A percentile compares a stretch with the other conserved stretches of the same genome.
Evolutionary conservation across 2,888 invertebrate species (phyloP).

Genomic region (Isoperla grammatica): DNA sequence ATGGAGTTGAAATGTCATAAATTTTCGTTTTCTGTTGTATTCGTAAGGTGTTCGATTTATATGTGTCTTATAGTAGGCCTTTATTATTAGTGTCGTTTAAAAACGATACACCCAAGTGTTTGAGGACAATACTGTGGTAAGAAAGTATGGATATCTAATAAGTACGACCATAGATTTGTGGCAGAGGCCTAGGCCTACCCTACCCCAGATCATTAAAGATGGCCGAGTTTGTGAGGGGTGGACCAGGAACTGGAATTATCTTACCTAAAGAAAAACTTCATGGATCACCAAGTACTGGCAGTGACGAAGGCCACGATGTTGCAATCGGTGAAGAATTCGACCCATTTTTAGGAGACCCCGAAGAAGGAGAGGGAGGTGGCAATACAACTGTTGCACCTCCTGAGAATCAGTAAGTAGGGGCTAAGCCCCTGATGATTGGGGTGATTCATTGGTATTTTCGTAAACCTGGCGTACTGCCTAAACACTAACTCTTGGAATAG

Average conservation of each 20-base stretch:
- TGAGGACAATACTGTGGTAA: too few relatives aligned
- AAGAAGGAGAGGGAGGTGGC: slow-evolving; percentile 52
- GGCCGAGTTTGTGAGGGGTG: slow-evolving; percentile 50
- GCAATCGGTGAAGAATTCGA: slow-evolving; percentile 52
- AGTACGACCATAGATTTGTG: too few relatives aligned
- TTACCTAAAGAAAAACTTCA: slow-evolving; percentile 44
- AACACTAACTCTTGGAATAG: slow-evolving; percentile 31
- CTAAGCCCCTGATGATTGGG: background rate
- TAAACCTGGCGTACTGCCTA: background rate
- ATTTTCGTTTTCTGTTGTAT: too few relatives aligned
- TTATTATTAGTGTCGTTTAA: background rate
- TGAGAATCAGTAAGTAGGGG: slow-evolving; percentile 48
- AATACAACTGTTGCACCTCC: slow-evolving; percentile 45
- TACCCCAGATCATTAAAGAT: slow-evolving; percentile 35
- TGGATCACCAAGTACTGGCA: slow-evolving; percentile 80
- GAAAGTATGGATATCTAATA: too few relatives aligned
- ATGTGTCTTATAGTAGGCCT: too few relatives aligned
- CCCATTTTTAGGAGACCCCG: slow-evolving; percentile 54
- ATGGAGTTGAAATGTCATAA: too few relatives aligned
- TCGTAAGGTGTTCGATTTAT: too few relatives aligned
- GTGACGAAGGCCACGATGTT: slow-evolving; percentile 65
- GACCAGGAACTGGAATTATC: slow-evolving; percentile 45
- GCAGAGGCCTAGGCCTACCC: too few relatives aligned
- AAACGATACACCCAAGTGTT: too few relatives aligned
- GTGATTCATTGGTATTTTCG: background rate